These are phyloP conservation scores for Ridgeia piscesae DNA, from an alignment of 1,140 invertebrate genomes.

Conservation along the genomic window DNA sequence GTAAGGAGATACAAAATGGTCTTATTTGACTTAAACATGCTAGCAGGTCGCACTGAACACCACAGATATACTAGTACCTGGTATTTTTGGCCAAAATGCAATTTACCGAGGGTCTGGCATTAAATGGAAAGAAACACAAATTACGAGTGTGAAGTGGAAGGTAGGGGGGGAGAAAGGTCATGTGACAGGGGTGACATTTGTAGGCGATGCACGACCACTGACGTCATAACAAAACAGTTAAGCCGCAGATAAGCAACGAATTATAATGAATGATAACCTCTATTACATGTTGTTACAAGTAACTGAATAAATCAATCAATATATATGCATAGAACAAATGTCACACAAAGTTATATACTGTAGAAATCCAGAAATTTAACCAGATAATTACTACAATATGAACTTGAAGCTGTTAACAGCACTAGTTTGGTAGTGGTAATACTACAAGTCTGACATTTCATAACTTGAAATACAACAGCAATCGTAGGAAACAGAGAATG, in stretches of 20 bases:
- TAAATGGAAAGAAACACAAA: neutral
- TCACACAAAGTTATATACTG: neutral
- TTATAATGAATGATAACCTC: slow-evolving; percentile 17
- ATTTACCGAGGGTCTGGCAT: slow-evolving; percentile 47
- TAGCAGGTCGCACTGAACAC: neutral
- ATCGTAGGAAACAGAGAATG: neutral
- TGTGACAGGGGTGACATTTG: neutral
- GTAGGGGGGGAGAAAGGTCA: neutral
- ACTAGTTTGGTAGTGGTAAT: no score
- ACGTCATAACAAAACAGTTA: neutral
- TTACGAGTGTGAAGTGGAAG: neutral
- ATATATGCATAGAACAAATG: neutral
- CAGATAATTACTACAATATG: neutral
- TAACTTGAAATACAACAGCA: neutral
- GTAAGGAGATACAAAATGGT: neutral
- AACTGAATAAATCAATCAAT: slow-evolving; percentile 9
- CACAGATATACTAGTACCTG: slow-evolving; percentile 39
- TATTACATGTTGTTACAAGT: neutral
- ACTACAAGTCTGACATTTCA: neutral
- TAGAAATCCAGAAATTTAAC: neutral
- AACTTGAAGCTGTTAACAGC: neutral
- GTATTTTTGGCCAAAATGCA: slow-evolving; percentile 52
- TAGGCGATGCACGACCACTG: neutral
- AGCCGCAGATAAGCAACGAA: neutral
- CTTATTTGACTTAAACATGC: neutral